Percentiles rank a stretch among this genome's conserved stretches.
These are phyloP conservation scores for Orthonyx spaldingii DNA, from an alignment of 2,113 vertebrate genomes.

Conservation along the genomic window DNA sequence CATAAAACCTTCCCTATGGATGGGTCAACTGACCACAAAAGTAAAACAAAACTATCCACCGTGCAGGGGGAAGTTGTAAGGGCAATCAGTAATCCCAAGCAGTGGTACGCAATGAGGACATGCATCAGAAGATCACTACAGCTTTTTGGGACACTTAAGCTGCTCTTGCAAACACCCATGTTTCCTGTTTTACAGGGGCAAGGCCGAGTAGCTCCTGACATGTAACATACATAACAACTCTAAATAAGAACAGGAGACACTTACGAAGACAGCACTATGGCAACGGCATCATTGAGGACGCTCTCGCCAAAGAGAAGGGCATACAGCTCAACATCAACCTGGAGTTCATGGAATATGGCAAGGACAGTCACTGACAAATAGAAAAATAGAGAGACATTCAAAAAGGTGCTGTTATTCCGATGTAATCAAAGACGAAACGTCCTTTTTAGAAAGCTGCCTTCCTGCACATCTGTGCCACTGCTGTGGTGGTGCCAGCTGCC, in stretches of 20 bases:
- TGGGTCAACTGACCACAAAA: background rate
- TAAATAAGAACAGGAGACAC: slow-evolving; percentile 65
- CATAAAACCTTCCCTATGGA: background rate
- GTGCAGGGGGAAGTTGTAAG: background rate
- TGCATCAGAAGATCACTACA: background rate
- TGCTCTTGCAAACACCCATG: background rate
- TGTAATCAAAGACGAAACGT: background rate
- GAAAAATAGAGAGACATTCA: slow-evolving; percentile 51
- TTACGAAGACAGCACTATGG: slow-evolving; percentile 97
- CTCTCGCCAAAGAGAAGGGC: slow-evolving; percentile 97
- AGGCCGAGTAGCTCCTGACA: background rate
- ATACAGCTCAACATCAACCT: slow-evolving; percentile 95
- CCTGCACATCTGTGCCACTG: background rate
- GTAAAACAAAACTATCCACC: background rate
- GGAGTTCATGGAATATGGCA: slow-evolving; percentile 97
- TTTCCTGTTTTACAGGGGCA: background rate
- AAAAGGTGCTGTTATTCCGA: background rate
- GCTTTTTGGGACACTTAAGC: background rate
- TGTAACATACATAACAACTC: background rate
- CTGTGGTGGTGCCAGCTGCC: background rate
- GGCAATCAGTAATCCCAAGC: background rate
- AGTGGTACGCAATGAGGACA: background rate
- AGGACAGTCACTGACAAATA: slow-evolving; percentile 90
- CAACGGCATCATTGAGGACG: slow-evolving; percentile 96
- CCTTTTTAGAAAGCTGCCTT: background rate